A percentile compares a stretch with the other conserved stretches of the same genome.
phyloP scores from a whole-genome alignment of 2,113 vertebrate genomes.

The Polypterus senegalus region DNA sequence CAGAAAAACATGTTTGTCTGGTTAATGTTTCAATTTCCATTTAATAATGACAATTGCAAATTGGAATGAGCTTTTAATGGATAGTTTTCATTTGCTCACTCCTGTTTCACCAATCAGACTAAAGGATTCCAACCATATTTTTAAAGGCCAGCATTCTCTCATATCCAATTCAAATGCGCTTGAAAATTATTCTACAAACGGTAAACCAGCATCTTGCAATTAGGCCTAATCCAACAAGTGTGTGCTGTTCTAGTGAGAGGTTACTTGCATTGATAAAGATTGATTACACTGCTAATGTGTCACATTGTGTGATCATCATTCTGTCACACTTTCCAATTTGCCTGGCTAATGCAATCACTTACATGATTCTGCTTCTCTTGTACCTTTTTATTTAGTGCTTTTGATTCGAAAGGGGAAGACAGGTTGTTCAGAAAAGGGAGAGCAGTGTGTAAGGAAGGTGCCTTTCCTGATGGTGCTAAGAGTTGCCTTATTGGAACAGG shows the following conservation, averaged over 20 bases:
- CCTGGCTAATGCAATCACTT: conserved; percentile 1
- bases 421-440: conserved; percentile 4
- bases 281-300: background rate
- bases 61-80: too few relatives aligned
- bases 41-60: too few relatives aligned
- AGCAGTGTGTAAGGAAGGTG: background rate
- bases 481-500: too few relatives aligned
- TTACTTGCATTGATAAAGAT: conserved; percentile 5
- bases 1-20: too few relatives aligned
- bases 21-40: too few relatives aligned
- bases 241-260: background rate
- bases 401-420: too few relatives aligned
- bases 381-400: background rate
- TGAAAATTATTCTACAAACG: conserved; percentile 3
- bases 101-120: too few relatives aligned
- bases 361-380: background rate
- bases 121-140: too few relatives aligned
- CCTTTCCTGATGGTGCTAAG: too few relatives aligned
- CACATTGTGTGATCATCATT: conserved; percentile 2
- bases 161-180: too few relatives aligned
- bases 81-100: too few relatives aligned
- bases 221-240: background rate
- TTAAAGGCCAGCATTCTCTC: too few relatives aligned
- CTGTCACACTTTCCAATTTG: background rate
- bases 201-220: conserved; percentile 4